A percentile compares a stretch with the other conserved stretches of the same genome.
Conservation (phyloP, 2,797 vertebrate genomes). For the Notolabrus celidotus region DNA sequence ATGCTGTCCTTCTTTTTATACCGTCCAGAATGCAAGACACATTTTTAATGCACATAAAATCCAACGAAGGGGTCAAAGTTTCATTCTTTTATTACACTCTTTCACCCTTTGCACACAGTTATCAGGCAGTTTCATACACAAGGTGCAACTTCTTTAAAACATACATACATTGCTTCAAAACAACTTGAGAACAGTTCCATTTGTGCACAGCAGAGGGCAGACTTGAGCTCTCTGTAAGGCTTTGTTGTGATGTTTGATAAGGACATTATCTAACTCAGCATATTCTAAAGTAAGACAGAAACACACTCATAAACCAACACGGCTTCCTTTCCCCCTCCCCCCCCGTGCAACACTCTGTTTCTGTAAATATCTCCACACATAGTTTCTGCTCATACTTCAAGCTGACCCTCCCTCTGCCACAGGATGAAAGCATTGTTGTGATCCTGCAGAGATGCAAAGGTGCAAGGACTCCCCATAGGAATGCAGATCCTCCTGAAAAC, state of each 20-base stretch:
- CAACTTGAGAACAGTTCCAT: neutral
- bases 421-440: constrained; percentile 19
- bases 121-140: too few species aligned
- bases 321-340: neutral
- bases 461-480: constrained; percentile 41
- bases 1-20: too few species aligned
- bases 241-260: neutral
- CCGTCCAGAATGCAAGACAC: too few species aligned
- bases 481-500: constrained; percentile 62
- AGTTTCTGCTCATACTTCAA: neutral
- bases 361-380: neutral
- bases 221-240: constrained; percentile 7
- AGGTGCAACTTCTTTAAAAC: too few species aligned
- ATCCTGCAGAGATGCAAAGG: neutral
- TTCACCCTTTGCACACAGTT: too few species aligned
- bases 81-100: too few species aligned
- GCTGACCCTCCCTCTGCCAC: constrained; percentile 4
- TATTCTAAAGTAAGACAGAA: constrained; percentile 1
- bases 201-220: constrained; percentile 67
- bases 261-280: neutral
- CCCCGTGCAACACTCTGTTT: neutral
- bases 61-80: too few species aligned
- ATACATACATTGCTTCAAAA: neutral
- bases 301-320: constrained; percentile 1
- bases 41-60: too few species aligned